Evolutionary conservation across 2,888 invertebrate genomes (phyloP), one percentile per base, ranked within the genome.

Genomic region (Diachrysia chrysitis): DNA sequence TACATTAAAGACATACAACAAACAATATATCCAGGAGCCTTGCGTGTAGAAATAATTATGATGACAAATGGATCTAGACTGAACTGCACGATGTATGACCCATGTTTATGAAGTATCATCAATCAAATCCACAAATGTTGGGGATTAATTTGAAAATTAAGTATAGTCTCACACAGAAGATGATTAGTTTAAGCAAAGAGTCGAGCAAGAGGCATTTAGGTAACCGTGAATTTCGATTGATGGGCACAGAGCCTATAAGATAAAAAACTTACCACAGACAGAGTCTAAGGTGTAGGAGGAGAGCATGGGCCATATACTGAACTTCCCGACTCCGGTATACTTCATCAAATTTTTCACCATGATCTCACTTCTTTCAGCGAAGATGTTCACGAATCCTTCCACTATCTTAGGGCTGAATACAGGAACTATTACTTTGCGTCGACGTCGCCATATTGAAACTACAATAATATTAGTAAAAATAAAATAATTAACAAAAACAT

Each of bases 321-420:
- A 93, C 35, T 85, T 85, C 0, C 88, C 89, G n/a, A 83, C 78
- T 23, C 87, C 85, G 0, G 76, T 76, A 12, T 54, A 54, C 0
- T 63, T 48, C 9, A 73, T 73, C 32, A 97, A 84, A 35, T 89
- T 90, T 5, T 94, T 81, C 0, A 91, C 84, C 71, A 97, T 84
- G 55, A 93, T 93, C 14, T 91, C 86, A 51, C 96, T 92, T 83
- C 97, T 96, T 69, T 96, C 96, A 37, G 96, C 94, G 87, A 97
- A 97, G 0, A 97, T 94, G 2, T 95, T 93, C 2, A 97, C 93
- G 79, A 97, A 97, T 61, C 93, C 96, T 69, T 97, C 96, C n/a
- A 97, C 90, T 69, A 97, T 96, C 85, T 95, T 96, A 69, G 97
- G 97, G 82, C 96, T 97, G 83, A 97, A 97, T 0, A 96, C 96